These are phyloP conservation scores for Pristionchus pacificus DNA, from an alignment of 1,140 invertebrate genomes.

Conservation along the genomic window DNA sequence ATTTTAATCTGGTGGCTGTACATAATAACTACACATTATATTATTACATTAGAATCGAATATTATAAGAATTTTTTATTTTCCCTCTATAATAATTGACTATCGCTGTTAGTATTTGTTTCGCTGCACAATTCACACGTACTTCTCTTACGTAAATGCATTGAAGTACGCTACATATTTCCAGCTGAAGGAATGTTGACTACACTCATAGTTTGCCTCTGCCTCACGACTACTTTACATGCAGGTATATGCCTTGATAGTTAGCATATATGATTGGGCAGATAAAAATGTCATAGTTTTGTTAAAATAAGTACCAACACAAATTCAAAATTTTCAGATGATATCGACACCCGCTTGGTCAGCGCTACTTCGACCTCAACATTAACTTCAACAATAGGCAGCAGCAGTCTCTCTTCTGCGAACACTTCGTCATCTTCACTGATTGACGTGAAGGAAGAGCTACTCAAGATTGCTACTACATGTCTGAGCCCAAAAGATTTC, in stretches of 20 bases:
- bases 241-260: conserved; percentile 6
- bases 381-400: neutral
- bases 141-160: conserved; percentile 14
- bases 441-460: neutral
- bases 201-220: conserved; percentile 8
- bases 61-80: conserved; percentile 15
- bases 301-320: conserved; percentile 3
- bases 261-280: conserved; percentile 5
- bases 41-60: conserved; percentile 17
- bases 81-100: conserved; percentile 7
- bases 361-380: neutral
- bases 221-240: conserved; percentile 15
- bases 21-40: conserved; percentile 15
- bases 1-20: conserved; percentile 10
- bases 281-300: conserved; percentile 4
- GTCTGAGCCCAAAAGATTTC: neutral
- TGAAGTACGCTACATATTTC: conserved; percentile 15
- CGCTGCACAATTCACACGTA: conserved; percentile 7
- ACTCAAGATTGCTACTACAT: conserved; percentile 3
- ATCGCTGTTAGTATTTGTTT: conserved; percentile 3
- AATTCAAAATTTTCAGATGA: conserved; percentile 3
- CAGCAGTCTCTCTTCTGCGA: neutral
- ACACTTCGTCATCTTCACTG: conserved; percentile 2
- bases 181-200: neutral
- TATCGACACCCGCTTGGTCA: neutral